Percentiles rank a stretch among this genome's conserved stretches.
Conservation (phyloP, 1,140 invertebrate species). For the Drosophila ananassae region DNA sequence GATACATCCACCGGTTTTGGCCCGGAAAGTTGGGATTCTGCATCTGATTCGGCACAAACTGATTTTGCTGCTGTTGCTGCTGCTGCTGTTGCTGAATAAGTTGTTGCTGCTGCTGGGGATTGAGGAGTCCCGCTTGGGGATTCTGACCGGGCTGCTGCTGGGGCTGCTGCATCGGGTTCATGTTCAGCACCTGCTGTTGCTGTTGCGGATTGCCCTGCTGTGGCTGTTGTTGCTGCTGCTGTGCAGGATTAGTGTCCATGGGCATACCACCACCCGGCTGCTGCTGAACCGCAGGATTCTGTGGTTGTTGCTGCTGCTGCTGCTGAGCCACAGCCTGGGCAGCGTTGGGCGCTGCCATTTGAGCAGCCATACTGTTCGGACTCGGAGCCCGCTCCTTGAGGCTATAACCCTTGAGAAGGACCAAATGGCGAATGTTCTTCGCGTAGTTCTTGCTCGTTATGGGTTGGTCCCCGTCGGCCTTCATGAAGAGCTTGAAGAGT, state of each 20-base stretch:
- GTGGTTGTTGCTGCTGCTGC: slow-evolving; percentile 41
- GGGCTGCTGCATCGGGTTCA: slow-evolving; percentile 58
- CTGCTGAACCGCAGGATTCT: slow-evolving; percentile 53
- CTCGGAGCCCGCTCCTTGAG: slow-evolving; percentile 93
- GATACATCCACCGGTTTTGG: slow-evolving; percentile 78
- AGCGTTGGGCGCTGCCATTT: slow-evolving; percentile 55
- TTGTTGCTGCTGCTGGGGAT: slow-evolving; percentile 77
- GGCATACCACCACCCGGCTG: slow-evolving; percentile 46
- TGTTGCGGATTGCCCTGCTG: slow-evolving; percentile 39
- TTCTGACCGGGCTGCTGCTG: slow-evolving; percentile 45
- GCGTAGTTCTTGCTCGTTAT: slow-evolving; percentile 95
- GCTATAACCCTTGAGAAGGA: slow-evolving; percentile 90
- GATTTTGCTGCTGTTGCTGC: slow-evolving; percentile 69
- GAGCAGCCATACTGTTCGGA: slow-evolving; percentile 85
- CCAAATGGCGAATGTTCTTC: slow-evolving; percentile 93
- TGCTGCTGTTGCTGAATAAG: slow-evolving; percentile 53
- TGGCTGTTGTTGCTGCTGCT: slow-evolving; percentile 56
- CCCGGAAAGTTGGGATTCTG: slow-evolving; percentile 74
- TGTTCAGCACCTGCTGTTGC: slow-evolving; percentile 60
- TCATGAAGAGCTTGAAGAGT: slow-evolving; percentile 91
- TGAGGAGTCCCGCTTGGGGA: slow-evolving; percentile 55
- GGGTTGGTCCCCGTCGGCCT: slow-evolving; percentile 92
- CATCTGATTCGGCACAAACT: slow-evolving; percentile 73
- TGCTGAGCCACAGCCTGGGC: slow-evolving; percentile 32
- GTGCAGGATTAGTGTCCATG: slow-evolving; percentile 54